Base-by-base conservation (phyloP, 2,113 vertebrate species). In the Neopipo cinnamomea region DNA sequence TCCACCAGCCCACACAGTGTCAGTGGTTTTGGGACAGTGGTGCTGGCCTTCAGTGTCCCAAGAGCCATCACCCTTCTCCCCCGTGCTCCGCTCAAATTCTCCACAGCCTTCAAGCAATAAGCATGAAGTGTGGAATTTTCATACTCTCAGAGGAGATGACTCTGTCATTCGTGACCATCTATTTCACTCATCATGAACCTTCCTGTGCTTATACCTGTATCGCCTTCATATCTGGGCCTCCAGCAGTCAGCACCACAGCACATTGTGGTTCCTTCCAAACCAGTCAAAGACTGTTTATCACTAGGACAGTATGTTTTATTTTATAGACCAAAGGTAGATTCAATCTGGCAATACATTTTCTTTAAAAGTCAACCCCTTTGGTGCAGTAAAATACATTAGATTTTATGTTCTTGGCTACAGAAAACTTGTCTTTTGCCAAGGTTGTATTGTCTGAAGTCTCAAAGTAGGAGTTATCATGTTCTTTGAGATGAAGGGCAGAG, bases 321-420 rank as follows among this genome's bases (percentile, higher is more conserved):
- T 95, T 88, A 96, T 86, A 97, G 53, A 90, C 72, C 91, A 95
- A 94, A 95, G 84, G 96, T 91, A 96, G 66, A 89, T 97, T 97
- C 95, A 85, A 86, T 95, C 83, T 95, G 80, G 94, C 77, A 92
- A 92, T 94, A 87, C 35, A 91, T 97, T 96, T 80, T 95, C 78
- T 96, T 88, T 91, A 95, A 91, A 94, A 97, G 95, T 92, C 89
- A 93, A 62, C 92, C 89, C 68, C 95, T 88, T 82, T 62, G 42
- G 88, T 71, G 31, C 86, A 91, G 92, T 97, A 93, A 98, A 98
- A 97, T 96, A 93, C 91, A 97, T 97, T 96, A 96, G 75, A 71
- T 97, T 97, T 98, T 97, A 98, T 97, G 95, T 96, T 93, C 86
- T 98, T 98, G 97, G 97, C 97, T 97, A 97, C 66, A 53, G 95